Percentiles rank a stretch among this genome's conserved stretches.
Evolutionary conservation across 2,888 invertebrate species (phyloP).

Genomic region (Panzeria rudis): DNA sequence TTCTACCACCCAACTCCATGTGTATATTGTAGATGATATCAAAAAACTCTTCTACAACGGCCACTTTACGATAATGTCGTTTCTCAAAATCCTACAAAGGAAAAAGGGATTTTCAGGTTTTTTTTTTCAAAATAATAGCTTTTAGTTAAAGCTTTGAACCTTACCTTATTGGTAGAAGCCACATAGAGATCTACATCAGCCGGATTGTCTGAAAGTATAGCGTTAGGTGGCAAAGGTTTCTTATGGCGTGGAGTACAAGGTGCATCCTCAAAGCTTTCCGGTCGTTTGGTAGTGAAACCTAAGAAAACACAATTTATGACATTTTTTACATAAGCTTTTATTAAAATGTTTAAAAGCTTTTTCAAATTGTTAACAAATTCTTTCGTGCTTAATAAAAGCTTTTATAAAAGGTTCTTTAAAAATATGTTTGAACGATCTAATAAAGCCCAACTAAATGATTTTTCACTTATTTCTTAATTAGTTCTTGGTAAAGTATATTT

Average conservation of each 20-base stretch:
- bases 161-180: conserved; percentile 81
- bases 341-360: neutral
- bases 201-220: conserved; percentile 80
- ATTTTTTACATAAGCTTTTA: neutral
- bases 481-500: too few species aligned
- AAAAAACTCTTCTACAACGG: conserved; percentile 98
- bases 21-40: conserved; percentile 98
- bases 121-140: neutral
- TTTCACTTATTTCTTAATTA: too few species aligned
- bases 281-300: conserved; percentile 83
- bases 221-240: conserved; percentile 76
- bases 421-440: too few species aligned
- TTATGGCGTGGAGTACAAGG: conserved; percentile 77
- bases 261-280: conserved; percentile 80
- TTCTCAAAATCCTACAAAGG: conserved; percentile 88
- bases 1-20: conserved; percentile 95
- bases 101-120: neutral
- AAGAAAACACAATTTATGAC: neutral
- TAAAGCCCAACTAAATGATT: too few species aligned
- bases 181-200: conserved; percentile 82
- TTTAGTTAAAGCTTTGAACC: neutral
- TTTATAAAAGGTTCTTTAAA: too few species aligned
- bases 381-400: too few species aligned
- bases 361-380: neutral
- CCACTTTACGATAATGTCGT: conserved; percentile 94